These are phyloP conservation scores for Diuraphis noxia DNA, from an alignment of 1,140 invertebrate species.

Conservation along the genomic window DNA sequence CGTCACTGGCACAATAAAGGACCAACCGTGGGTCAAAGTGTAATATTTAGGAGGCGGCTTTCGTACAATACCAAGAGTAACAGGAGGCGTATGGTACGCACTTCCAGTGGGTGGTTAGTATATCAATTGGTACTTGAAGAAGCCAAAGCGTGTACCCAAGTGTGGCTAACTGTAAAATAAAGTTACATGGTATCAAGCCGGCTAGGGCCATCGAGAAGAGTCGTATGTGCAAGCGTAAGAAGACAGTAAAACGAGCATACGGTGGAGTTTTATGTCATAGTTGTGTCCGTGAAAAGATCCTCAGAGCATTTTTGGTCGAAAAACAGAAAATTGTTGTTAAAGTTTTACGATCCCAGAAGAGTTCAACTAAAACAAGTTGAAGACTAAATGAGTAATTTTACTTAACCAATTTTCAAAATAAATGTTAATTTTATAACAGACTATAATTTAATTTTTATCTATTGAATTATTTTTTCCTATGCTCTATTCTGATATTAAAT, in stretches of 20 bases:
- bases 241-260: conserved; percentile 94
- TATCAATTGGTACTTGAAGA: conserved; percentile 98
- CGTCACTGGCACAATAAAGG: background rate
- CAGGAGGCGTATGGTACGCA: conserved; percentile 88
- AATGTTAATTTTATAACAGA: conserved; percentile 49
- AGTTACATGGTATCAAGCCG: conserved; percentile 88
- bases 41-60: conserved; percentile 91
- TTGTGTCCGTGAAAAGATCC: conserved; percentile 94
- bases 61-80: conserved; percentile 98
- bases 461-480: background rate
- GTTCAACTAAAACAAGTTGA: conserved; percentile 62
- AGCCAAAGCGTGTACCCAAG: conserved; percentile 90
- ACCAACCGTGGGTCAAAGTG: conserved; percentile 85
- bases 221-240: conserved; percentile 88
- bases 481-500: background rate
- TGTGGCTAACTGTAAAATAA: conserved; percentile 96
- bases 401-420: conserved; percentile 23
- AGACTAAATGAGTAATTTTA: conserved; percentile 42
- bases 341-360: conserved; percentile 89
- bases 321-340: conserved; percentile 97
- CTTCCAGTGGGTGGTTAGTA: conserved; percentile 92
- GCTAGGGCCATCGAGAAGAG: conserved; percentile 87
- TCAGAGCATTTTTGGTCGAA: conserved; percentile 97
- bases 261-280: conserved; percentile 95
- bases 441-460: conserved; percentile 16